These are phyloP conservation scores for Trogon melanurus DNA, from an alignment of 2,113 vertebrate species.

Conservation along the genomic window DNA sequence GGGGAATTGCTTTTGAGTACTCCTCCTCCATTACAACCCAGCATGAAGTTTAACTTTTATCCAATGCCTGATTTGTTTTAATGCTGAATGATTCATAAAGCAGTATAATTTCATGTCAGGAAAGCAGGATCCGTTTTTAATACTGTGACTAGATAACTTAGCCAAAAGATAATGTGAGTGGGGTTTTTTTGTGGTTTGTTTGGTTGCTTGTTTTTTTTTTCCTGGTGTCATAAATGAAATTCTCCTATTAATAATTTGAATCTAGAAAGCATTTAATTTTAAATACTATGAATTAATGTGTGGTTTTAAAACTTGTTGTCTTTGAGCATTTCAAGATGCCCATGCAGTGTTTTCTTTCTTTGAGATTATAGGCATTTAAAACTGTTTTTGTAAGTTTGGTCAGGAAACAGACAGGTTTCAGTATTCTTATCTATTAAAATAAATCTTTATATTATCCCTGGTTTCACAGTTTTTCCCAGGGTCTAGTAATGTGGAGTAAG, in stretches of 20 bases:
- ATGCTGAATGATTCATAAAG: conserved; percentile 50
- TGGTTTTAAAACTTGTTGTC: background rate
- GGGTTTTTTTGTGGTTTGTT: background rate
- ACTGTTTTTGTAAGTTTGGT: background rate
- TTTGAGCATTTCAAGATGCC: background rate
- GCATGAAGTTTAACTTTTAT: conserved; percentile 55
- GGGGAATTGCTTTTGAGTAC: conserved; percentile 41
- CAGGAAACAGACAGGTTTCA: background rate
- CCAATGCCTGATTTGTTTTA: conserved; percentile 50
- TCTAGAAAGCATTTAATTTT: conserved; percentile 4
- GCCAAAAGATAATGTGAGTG: background rate
- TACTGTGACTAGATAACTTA: conserved; percentile 7
- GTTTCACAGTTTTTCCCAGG: background rate
- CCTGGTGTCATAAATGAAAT: background rate
- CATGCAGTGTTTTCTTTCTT: background rate
- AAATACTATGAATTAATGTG: background rate
- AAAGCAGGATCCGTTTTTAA: conserved; percentile 28
- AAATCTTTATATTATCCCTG: background rate
- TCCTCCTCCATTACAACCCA: conserved; percentile 42
- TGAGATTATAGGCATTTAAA: background rate
- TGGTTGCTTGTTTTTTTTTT: background rate
- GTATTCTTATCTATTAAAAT: background rate
- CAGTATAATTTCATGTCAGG: conserved; percentile 19
- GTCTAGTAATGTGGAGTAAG: background rate
- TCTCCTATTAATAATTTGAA: background rate